Evolutionary conservation across 2,888 invertebrate genomes (phyloP).

Genomic region (Agonum fuliginosum): DNA sequence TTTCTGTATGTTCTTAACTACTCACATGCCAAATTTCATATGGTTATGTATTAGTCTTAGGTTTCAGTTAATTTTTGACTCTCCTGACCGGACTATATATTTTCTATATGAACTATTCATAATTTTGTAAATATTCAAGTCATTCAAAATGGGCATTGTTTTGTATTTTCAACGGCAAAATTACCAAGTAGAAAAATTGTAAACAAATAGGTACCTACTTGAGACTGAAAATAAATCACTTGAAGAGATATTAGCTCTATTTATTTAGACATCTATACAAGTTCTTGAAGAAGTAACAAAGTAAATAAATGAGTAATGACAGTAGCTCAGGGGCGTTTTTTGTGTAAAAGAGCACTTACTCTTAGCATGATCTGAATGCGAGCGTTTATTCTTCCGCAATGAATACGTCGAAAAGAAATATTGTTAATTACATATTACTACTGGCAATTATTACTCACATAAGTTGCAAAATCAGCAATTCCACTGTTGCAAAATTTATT

Average conservation of each 20-base stretch:
- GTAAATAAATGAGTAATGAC: constrained; percentile 25
- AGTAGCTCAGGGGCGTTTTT: constrained; percentile 46
- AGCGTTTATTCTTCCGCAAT: constrained; percentile 48
- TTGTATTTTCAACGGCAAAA: too few relatives aligned
- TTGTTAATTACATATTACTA: constrained; percentile 48
- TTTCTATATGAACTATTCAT: too few relatives aligned
- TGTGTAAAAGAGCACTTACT: constrained; percentile 26
- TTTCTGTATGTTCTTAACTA: too few relatives aligned
- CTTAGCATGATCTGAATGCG: constrained; percentile 33
- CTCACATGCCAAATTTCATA: too few relatives aligned
- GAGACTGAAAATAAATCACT: not conserved
- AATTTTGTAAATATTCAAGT: too few relatives aligned
- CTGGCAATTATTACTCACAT: constrained; percentile 45
- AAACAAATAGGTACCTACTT: not conserved
- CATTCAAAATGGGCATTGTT: too few relatives aligned
- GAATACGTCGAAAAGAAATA: constrained; percentile 12
- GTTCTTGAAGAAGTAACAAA: constrained; percentile 9
- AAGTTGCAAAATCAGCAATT: constrained; percentile 50
- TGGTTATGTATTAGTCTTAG: too few relatives aligned
- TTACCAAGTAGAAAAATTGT: too few relatives aligned
- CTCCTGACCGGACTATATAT: too few relatives aligned
- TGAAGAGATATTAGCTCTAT: not conserved
- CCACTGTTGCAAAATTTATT: constrained; percentile 49
- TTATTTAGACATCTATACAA: not conserved
- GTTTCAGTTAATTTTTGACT: too few relatives aligned